Base-by-base conservation (phyloP, 1,140 invertebrate species). In the Aphis gossypii region DNA sequence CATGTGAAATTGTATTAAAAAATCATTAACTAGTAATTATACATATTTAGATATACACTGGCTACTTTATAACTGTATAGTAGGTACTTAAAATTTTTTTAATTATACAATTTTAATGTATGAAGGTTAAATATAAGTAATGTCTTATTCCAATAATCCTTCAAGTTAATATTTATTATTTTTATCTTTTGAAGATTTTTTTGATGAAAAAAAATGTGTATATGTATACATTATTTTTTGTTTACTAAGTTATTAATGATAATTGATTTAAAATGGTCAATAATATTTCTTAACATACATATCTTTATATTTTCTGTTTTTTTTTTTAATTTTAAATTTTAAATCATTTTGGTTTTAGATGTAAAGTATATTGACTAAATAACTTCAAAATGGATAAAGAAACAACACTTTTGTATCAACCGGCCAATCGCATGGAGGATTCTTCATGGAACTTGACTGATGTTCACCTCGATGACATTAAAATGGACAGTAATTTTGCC, bases 401-500 rank as follows among this genome's bases (percentile, higher is more conserved):
- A 41, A 92, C 90, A 25, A 82, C 46, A 82, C 25, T 92, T 51
- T 84, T 92, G 60, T 90, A 90, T 30, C 21, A 90, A 18, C 38
- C 51, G 5, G 91, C 83, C 82, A 51, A 86, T 86, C 21, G 48
- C 38, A 93, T 93, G 92, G 94, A 94, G 60, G 93, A 93, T 6
- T 93, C 94, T 20, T 56, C 94, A 86, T 94, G 93, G 94, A 94
- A 94, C 38, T 86, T 93, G 41, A 94, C 93, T 2, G 54, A 91
- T n/a, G 96, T 96, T 94, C 96, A 96, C 94, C 95, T 97, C 93
- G 96, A 97, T 94, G 96, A 98, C 94, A 96, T 98, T 94, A 97
- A 97, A 95, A 97, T 98, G 96, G 82, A 93, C 54, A 93, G 97
- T 94, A 98, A 97, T 95, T 98, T 98, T 95, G 96, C 97, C 94